These are phyloP conservation scores for Streblospio benedicti DNA, from an alignment of 1,140 invertebrate species.

Conservation along the genomic window DNA sequence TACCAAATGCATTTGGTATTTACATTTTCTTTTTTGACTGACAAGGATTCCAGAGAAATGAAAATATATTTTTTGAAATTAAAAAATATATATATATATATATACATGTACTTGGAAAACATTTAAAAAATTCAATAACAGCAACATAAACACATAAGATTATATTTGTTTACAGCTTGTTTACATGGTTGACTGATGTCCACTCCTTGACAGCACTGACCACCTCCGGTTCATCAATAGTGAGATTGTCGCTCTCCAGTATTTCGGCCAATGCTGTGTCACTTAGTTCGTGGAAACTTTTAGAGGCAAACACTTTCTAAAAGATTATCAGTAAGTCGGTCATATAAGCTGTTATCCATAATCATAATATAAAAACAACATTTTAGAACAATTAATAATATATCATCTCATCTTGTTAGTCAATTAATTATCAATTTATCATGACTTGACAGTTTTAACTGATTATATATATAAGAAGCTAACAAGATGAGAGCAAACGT, in stretches of 20 bases:
- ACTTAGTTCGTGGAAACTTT: conserved; percentile 40
- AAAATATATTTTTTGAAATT: neutral
- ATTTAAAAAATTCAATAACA: neutral
- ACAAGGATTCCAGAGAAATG: neutral
- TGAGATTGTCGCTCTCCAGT: conserved; percentile 31
- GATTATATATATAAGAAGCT: too few species aligned
- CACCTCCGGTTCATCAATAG: conserved; percentile 40
- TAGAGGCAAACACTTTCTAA: conserved; percentile 41
- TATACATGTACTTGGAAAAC: neutral
- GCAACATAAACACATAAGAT: too few species aligned
- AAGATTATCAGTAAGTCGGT: conserved; percentile 19
- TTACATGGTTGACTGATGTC: conserved; percentile 42
- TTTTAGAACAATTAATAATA: neutral
- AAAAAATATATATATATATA: neutral
- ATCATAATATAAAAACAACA: neutral
- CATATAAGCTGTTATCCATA: neutral
- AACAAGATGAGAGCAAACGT: too few species aligned
- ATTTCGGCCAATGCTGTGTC: conserved; percentile 36
- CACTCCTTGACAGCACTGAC: conserved; percentile 38
- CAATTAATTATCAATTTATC: too few species aligned
- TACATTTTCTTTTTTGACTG: neutral
- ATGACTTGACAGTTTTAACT: too few species aligned
- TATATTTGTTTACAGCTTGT: conserved; percentile 8
- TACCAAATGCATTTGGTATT: too few species aligned
- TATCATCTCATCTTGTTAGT: too few species aligned